Conservation (phyloP, 2,113 vertebrate species). For the Alectura lathami region DNA sequence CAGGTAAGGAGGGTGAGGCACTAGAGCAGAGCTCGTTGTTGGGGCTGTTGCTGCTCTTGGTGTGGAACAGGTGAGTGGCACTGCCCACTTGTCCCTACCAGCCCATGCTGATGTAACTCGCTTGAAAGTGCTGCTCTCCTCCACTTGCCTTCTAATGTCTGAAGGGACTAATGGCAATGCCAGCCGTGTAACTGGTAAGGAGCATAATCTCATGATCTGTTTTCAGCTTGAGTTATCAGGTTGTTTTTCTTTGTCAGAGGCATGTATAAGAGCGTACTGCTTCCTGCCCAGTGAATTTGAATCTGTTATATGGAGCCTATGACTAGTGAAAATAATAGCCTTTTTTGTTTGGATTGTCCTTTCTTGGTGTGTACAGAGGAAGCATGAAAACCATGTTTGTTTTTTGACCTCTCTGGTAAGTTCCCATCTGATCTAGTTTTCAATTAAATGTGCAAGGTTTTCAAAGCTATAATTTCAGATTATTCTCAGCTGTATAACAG, state of each 20-base stretch:
- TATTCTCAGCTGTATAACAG: not conserved
- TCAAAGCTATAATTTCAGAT: not conserved
- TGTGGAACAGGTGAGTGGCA: not conserved
- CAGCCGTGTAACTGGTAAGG: not conserved
- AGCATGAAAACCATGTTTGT: not conserved
- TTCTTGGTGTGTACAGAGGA: not conserved
- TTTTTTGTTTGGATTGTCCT: slow-evolving; percentile 2
- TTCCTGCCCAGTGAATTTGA: not conserved
- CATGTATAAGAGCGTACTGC: not conserved
- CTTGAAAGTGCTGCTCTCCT: not conserved
- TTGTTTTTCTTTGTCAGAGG: not conserved
- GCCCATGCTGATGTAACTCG: not conserved
- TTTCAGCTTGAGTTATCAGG: not conserved
- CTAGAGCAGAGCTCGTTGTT: not conserved
- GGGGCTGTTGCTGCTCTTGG: not conserved
- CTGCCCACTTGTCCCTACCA: not conserved
- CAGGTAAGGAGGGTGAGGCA: fast-evolving
- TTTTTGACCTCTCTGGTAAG: not conserved
- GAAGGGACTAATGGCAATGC: not conserved
- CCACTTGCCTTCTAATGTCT: not conserved
- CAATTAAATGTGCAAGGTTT: not conserved
- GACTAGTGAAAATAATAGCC: not conserved
- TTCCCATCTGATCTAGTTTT: not conserved
- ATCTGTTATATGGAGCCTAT: not conserved
- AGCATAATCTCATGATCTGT: not conserved